Evolutionary conservation across 2,888 invertebrate species (phyloP).

Genomic region (Apamea epomidion): DNA sequence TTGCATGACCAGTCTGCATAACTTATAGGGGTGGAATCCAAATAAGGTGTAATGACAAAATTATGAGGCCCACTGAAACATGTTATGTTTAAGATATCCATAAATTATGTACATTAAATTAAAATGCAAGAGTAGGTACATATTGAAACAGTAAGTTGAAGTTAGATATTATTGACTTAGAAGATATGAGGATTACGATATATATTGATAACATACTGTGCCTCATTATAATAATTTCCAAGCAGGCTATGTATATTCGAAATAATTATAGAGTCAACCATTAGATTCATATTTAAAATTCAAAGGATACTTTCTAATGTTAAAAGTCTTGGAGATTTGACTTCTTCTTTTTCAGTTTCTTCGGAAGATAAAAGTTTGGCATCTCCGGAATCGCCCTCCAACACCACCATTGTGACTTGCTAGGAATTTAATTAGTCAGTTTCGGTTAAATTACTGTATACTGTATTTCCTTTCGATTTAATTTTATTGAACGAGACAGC

Average conservation of each 20-base stretch:
- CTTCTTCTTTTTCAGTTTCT: slow-evolving; percentile 80
- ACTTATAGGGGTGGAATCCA: not conserved
- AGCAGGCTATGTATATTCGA: not conserved
- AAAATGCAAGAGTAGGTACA: not conserved
- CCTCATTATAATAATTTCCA: not conserved
- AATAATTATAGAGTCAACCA: not conserved
- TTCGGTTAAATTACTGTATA: not conserved
- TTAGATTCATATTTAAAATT: not conserved
- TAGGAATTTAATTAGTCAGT: slow-evolving; percentile 43
- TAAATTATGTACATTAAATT: too few relatives aligned
- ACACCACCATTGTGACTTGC: slow-evolving; percentile 80
- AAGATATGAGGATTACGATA: slow-evolving; percentile 1
- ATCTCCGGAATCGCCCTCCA: slow-evolving; percentile 84
- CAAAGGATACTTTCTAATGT: slow-evolving; percentile 91
- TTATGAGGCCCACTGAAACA: not conserved
- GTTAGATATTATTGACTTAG: not conserved
- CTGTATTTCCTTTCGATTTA: slow-evolving; percentile 4
- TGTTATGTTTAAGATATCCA: not conserved
- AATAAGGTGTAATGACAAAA: not conserved
- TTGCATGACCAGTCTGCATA: not conserved
- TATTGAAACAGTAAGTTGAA: not conserved
- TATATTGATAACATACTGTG: slow-evolving; percentile 1
- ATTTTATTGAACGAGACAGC: slow-evolving; percentile 45
- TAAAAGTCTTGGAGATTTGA: slow-evolving; percentile 81
- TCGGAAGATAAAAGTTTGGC: slow-evolving; percentile 78